phyloP scores from a whole-genome alignment of 2,888 invertebrate genomes.

The Eupeodes latifasciatus region DNA sequence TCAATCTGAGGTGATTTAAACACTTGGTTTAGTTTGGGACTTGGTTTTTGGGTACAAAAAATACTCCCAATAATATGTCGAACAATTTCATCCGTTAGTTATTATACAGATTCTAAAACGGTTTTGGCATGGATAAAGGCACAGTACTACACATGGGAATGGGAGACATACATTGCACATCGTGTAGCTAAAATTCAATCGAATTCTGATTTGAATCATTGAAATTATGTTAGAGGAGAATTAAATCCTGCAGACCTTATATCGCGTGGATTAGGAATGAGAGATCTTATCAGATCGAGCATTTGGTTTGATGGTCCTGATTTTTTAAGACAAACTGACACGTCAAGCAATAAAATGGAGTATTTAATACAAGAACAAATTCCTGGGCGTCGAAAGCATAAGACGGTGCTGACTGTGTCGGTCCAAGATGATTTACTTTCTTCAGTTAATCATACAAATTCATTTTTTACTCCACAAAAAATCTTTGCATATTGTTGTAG shows the following conservation, averaged over 20 bases:
- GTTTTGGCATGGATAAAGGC: constrained; percentile 20
- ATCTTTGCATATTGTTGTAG: constrained; percentile 18
- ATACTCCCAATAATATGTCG: not conserved
- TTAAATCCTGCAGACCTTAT: not conserved
- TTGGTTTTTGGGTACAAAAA: constrained; percentile 21
- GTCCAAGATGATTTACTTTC: not conserved
- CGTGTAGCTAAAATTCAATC: constrained; percentile 21
- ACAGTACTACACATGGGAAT: constrained; percentile 15
- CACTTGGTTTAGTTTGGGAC: not conserved
- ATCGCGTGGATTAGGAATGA: no score
- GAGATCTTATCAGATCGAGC: not conserved
- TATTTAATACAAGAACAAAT: constrained; percentile 5
- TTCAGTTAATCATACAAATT: constrained; percentile 18
- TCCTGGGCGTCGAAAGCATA: not conserved
- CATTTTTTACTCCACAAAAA: constrained; percentile 14
- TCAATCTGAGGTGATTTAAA: not conserved
- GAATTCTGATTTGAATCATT: not conserved
- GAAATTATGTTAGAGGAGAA: not conserved
- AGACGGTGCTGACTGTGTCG: not conserved
- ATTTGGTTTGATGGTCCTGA: constrained; percentile 42
- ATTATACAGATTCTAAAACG: constrained; percentile 23
- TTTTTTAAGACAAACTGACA: constrained; percentile 16
- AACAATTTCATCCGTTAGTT: not conserved
- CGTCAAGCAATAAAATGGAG: not conserved
- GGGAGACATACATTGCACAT: constrained; percentile 20